Evolutionary conservation across 2,113 vertebrate species (phyloP), one percentile per base, ranked within the genome.

Genomic region (Labrus mixtus): DNA sequence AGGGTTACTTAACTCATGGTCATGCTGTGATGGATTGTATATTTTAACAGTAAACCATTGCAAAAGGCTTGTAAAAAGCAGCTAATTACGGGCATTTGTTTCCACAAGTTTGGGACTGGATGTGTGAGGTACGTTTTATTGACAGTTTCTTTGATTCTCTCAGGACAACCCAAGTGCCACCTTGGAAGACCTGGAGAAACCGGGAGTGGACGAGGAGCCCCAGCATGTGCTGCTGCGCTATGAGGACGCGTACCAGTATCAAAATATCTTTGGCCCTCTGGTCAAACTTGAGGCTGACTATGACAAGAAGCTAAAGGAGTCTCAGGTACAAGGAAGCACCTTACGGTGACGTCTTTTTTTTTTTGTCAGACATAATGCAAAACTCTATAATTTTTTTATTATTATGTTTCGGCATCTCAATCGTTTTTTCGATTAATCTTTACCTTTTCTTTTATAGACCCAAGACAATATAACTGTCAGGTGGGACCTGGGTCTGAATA

Each of bases 221-320:
- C 98, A 99, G 92, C 98, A 99, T 0, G 98, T 99, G 62, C 90
- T 99, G 67, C 95, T 99, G 29, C 95, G 98, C 77, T 99, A 99
- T 0, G 98, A 99, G 90, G 98, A 99, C 4, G 98, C 98, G 77
- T 99, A 99, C 91, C 98, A 99, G 77, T 99, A 99, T 93, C 98
- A 99, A 88, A 99, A 99, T 85, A 99, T 99, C 71, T 99, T 99
- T 22, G 98, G 98, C 0, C 98, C 98, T 4, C 91, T 99, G 68
- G 98, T 99, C 73, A 99, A 99, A 91, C 96, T 99, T 43, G 98
- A 99, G 89, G 98, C 98, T 0, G 98, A 99, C 73, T 99, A 99
- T 37, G 98, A 99, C 91, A 99, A 99, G 92, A 99, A 99, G 81
- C 96, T 99, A n/a, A 99, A 99, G 83, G 98, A 99, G 92, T 99